Conservation (phyloP, 2,888 invertebrate genomes). For the Lepidonotus clava region DNA sequence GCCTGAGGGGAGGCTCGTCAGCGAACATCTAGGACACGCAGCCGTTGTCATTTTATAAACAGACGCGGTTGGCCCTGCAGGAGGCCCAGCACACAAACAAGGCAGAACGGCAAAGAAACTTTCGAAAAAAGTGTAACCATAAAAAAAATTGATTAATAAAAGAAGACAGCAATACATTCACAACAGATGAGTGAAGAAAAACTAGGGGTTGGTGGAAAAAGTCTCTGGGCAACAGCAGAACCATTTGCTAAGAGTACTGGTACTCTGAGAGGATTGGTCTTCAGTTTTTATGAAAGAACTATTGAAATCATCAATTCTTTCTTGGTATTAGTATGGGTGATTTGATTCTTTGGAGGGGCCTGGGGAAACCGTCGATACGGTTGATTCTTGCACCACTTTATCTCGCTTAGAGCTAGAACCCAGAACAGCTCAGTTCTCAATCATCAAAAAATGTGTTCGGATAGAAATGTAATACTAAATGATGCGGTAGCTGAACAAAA, state of each 20-base stretch:
- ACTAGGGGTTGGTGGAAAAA: neutral
- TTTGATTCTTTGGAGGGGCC: too few species aligned
- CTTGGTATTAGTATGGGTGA: too few species aligned
- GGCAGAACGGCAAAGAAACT: neutral
- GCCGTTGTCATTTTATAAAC: too few species aligned
- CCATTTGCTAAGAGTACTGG: too few species aligned
- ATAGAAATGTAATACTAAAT: constrained; percentile 36
- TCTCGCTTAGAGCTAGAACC: constrained; percentile 25
- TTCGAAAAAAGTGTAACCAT: neutral
- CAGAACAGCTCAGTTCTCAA: constrained; percentile 14
- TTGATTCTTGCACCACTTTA: constrained; percentile 48
- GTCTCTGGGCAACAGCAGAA: neutral
- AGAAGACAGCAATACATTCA: neutral
- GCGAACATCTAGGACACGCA: too few species aligned
- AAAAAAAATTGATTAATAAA: neutral
- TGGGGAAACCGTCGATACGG: neutral
- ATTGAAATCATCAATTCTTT: too few species aligned
- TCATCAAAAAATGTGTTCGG: constrained; percentile 41
- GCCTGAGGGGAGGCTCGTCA: too few species aligned
- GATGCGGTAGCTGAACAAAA: constrained; percentile 51
- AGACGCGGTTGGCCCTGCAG: too few species aligned
- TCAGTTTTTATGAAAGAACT: too few species aligned
- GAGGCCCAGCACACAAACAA: too few species aligned
- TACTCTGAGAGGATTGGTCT: too few species aligned
- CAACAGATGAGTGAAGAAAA: neutral